These are phyloP conservation scores for Mactromeris polynyma DNA, from an alignment of 2,888 invertebrate species.

Conservation along the genomic window DNA sequence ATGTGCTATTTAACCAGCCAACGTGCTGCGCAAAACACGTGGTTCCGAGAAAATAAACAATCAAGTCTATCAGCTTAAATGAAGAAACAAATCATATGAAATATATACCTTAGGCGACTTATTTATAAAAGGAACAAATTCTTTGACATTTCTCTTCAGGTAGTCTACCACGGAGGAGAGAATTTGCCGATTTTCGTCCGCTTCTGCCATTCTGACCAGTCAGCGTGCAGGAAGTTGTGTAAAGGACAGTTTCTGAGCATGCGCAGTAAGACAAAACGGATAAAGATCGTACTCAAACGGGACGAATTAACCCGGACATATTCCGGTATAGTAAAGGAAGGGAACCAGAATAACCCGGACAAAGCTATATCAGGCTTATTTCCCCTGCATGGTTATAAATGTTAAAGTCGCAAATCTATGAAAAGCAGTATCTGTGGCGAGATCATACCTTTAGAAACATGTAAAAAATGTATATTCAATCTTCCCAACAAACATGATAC, in stretches of 20 bases:
- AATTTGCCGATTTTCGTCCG: constrained; percentile 33
- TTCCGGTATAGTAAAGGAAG: too few species aligned
- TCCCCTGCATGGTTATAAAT: too few species aligned
- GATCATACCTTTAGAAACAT: too few species aligned
- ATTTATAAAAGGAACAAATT: constrained; percentile 64
- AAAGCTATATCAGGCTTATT: neutral
- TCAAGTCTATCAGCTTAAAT: neutral
- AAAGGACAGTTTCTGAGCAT: neutral
- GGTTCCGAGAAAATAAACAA: neutral
- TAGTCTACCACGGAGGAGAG: constrained; percentile 70
- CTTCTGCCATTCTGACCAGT: constrained; percentile 29
- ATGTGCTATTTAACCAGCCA: neutral
- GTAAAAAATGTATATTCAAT: too few species aligned
- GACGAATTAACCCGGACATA: neutral
- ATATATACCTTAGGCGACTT: constrained; percentile 70
- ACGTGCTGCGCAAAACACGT: constrained; percentile 14
- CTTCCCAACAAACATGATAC: too few species aligned
- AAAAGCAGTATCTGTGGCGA: too few species aligned
- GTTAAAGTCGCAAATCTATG: too few species aligned
- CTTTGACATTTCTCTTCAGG: constrained; percentile 70
- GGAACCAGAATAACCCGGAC: too few species aligned
- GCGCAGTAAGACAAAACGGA: neutral
- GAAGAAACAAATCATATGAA: neutral
- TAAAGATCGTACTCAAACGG: neutral
- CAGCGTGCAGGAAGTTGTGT: constrained; percentile 54